Conservation (phyloP, 2,797 vertebrate species). For the Artibeus jamaicensis region DNA sequence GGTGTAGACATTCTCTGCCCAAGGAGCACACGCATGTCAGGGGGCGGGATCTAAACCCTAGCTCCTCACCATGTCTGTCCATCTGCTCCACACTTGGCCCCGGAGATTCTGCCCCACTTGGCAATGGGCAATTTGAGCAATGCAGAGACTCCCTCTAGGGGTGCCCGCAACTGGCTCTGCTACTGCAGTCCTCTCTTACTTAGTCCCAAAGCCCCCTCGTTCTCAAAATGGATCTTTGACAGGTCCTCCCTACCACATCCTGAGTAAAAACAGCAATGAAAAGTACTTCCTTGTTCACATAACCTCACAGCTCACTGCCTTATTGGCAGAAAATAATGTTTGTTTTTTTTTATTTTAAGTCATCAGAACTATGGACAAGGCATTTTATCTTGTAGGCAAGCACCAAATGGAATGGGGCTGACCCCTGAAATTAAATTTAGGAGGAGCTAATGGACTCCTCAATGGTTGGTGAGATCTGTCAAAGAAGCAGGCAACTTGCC, state of each 20-base stretch:
- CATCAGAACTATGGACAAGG: neutral
- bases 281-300: neutral
- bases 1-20: neutral
- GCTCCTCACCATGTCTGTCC: neutral
- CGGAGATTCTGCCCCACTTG: neutral
- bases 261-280: neutral
- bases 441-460: neutral
- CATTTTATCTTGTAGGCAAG: neutral
- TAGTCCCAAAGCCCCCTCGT: neutral
- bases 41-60: neutral
- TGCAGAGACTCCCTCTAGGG: neutral
- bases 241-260: neutral
- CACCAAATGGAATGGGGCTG: no score
- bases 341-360: neutral
- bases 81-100: fast-evolving
- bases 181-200: no score
- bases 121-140: neutral
- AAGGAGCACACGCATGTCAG: neutral
- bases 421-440: neutral
- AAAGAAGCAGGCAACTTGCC: neutral
- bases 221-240: neutral
- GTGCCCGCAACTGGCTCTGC: fast-evolving
- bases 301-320: neutral
- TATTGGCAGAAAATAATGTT: neutral
- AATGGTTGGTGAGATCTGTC: neutral